Base-by-base conservation (phyloP, 2,113 vertebrate genomes). In the Hippocampus abdominalis region DNA sequence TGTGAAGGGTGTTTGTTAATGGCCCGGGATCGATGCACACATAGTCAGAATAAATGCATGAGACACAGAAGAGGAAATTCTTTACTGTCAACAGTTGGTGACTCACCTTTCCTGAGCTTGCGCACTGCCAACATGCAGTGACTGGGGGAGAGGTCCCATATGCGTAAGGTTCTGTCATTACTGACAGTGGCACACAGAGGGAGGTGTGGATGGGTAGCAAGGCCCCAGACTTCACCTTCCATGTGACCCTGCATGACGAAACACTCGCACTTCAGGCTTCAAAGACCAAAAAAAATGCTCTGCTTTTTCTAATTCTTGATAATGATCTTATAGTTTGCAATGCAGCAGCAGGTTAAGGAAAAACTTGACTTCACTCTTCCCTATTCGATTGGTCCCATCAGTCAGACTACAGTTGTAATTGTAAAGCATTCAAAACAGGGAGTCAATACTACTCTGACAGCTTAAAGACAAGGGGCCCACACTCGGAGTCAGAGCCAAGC, bases 71-170 rank as follows among this genome's bases (percentile, higher is more conserved):
- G 5, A 66, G 64, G 51, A 75, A 78, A 73, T 39, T 40, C 32
- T 60, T 27, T 27, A 61, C 20, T 66, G 32, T 67, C 42, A 53
- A 59, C 65, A 49, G 27, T 48, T 64, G 0, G 49, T 81, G 82
- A 84, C 87, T 85, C 84, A 98, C 97, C 97, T 90, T 98, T 98
- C 80, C 94, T 97, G 86, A 99, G 93, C 89, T 99, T 99, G 89
- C 97, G 96, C 83, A 99, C 96, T 57, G 97, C 97, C 84, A 99
- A 88, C 97, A 99, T 99, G 89, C 97, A 99, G 86, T 99, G 97
- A 91, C 96, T 98, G 80, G 96, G 96, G 65, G 97, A 99, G 51
- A 99, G 96, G 91, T 99, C 97, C 97, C 97, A 99, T 91, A 98
- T 98, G 87, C 97, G 94, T 85, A 99, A 93, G 68, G 97, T 98